A percentile compares a stretch with the other conserved stretches of the same genome.
These are phyloP conservation scores for Acromyrmex heyeri DNA, from an alignment of 1,140 invertebrate species.

Conservation along the genomic window DNA sequence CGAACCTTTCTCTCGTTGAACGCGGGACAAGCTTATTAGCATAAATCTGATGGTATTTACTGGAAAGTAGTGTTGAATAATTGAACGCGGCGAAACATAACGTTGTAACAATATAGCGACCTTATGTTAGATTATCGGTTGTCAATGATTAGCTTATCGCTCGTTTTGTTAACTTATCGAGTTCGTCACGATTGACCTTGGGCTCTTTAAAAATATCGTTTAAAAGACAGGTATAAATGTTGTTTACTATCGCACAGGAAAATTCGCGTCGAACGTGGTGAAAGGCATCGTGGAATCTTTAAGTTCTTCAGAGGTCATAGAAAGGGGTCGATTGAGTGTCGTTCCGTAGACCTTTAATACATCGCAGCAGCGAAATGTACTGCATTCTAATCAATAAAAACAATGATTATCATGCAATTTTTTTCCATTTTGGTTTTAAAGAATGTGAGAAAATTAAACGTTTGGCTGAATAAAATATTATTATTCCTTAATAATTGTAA, in stretches of 20 bases:
- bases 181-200: not conserved
- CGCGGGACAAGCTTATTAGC: constrained; percentile 20
- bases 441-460: not conserved
- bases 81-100: not conserved
- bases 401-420: not conserved
- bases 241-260: constrained; percentile 8
- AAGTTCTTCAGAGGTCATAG: constrained; percentile 60
- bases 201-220: not conserved
- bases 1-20: constrained; percentile 47
- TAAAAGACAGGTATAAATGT: not conserved
- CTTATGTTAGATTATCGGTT: constrained; percentile 6
- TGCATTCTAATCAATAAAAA: constrained; percentile 4
- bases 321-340: constrained; percentile 64
- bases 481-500: not conserved
- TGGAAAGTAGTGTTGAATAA: not conserved
- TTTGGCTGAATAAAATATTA: not conserved
- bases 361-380: not conserved
- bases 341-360: constrained; percentile 52
- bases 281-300: constrained; percentile 74
- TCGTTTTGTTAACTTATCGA: constrained; percentile 18
- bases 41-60: constrained; percentile 26
- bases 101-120: not conserved
- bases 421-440: not conserved
- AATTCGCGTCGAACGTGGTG: constrained; percentile 58
- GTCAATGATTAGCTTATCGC: constrained; percentile 18